Conservation (phyloP, 2,888 invertebrate genomes). For the Amaurobius ferox region DNA sequence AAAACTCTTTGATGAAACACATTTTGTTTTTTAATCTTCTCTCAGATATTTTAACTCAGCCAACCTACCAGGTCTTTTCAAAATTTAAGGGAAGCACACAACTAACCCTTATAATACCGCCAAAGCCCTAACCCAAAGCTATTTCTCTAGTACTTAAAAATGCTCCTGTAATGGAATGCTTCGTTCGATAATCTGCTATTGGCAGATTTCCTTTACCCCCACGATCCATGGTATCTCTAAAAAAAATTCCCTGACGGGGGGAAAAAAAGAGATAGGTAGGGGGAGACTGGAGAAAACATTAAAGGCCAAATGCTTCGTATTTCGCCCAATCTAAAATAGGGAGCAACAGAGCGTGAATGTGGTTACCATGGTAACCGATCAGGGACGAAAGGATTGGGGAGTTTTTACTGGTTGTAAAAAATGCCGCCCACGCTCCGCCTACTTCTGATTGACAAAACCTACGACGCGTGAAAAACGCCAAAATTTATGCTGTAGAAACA, state of each 20-base stretch:
- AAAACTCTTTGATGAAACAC: conserved; percentile 9
- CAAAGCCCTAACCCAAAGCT: conserved; percentile 9
- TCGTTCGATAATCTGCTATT: conserved; percentile 63
- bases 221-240: conserved; percentile 1
- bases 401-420: conserved; percentile 70
- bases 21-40: neutral
- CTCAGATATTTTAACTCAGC: neutral
- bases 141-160: neutral
- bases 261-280: neutral
- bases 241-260: neutral
- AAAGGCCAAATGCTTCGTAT: neutral
- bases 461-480: conserved; percentile 21
- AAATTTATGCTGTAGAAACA: conserved; percentile 47
- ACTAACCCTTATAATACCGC: conserved; percentile 4
- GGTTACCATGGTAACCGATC: conserved; percentile 43
- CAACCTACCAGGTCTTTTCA: neutral
- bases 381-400: conserved; percentile 53
- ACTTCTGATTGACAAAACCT: conserved; percentile 37
- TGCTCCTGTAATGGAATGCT: conserved; percentile 43
- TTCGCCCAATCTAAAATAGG: neutral
- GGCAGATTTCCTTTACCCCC: conserved; percentile 51
- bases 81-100: neutral
- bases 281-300: neutral
- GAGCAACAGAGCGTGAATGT: neutral
- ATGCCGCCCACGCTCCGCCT: conserved; percentile 61